These are phyloP conservation scores for Eugnorisma glareosa DNA, from an alignment of 2,888 invertebrate species.

Conservation along the genomic window DNA sequence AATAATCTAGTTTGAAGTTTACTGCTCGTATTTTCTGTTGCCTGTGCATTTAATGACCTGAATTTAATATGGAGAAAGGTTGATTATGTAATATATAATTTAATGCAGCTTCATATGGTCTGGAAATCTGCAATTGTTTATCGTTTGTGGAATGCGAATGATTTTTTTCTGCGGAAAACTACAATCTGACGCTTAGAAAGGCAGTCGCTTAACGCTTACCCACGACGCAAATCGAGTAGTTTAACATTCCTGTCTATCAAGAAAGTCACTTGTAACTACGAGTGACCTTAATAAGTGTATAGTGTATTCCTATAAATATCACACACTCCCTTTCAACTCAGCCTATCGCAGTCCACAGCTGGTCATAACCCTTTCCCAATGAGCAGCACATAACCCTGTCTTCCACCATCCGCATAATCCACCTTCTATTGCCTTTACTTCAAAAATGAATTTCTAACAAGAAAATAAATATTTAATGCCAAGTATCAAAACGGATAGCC, in stretches of 20 bases:
- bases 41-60: conserved; percentile 34
- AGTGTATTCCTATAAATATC: background rate
- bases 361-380: background rate
- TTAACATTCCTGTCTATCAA: background rate
- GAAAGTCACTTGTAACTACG: background rate
- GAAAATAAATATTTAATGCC: conserved; percentile 3
- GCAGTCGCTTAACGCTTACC: background rate
- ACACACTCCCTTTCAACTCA: background rate
- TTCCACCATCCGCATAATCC: background rate
- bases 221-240: background rate
- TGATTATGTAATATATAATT: conserved; percentile 9
- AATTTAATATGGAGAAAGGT: conserved; percentile 20
- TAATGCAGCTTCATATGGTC: background rate
- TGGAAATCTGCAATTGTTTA: background rate
- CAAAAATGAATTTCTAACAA: background rate
- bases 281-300: background rate
- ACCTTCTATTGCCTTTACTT: background rate
- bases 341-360: background rate
- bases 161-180: background rate
- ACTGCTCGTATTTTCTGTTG: conserved; percentile 42
- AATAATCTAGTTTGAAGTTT: conserved; percentile 55
- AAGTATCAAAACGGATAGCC: conserved; percentile 42
- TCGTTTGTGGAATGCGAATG: background rate
- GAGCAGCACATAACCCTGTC: background rate
- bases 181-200: background rate